Conservation (phyloP, 1,140 invertebrate genomes). For the Trichomalopsis sarcophagae region DNA sequence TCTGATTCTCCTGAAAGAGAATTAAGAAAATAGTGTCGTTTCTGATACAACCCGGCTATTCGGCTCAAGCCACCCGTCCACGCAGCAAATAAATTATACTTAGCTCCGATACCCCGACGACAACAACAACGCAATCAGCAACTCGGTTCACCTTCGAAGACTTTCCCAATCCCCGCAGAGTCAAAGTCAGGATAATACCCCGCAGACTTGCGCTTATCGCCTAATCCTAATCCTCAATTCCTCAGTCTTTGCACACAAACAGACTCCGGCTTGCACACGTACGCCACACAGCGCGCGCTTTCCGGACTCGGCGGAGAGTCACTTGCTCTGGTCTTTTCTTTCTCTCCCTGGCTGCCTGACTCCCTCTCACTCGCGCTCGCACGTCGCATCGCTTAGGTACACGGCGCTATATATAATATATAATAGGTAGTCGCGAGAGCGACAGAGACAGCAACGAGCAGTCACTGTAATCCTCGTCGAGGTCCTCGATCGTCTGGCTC, state of each 20-base stretch:
- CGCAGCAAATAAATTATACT: not conserved
- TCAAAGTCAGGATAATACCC: too few relatives aligned
- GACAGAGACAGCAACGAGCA: not conserved
- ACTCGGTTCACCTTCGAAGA: not conserved
- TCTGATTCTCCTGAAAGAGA: too few relatives aligned
- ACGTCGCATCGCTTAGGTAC: not conserved
- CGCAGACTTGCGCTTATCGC: too few relatives aligned
- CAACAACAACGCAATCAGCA: not conserved
- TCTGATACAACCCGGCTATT: too few relatives aligned
- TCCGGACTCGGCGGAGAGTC: not conserved
- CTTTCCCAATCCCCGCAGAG: not conserved
- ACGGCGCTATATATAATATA: not conserved
- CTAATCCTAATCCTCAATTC: not conserved
- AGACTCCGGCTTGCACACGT: not conserved
- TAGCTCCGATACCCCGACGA: not conserved
- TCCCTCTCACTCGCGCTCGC: not conserved
- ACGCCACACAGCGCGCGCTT: not conserved
- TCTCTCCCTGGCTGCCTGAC: not conserved
- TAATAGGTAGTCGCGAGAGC: not conserved
- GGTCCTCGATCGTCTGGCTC: conserved; percentile 27
- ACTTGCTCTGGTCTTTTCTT: not conserved
- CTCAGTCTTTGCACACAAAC: not conserved
- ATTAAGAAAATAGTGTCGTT: too few relatives aligned
- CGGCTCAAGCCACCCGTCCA: too few relatives aligned
- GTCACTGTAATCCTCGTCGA: not conserved